A percentile compares a stretch with the other conserved stretches of the same genome.
Evolutionary conservation across 2,113 vertebrate genomes (phyloP).

Genomic region (Chaenogobius annularis): DNA sequence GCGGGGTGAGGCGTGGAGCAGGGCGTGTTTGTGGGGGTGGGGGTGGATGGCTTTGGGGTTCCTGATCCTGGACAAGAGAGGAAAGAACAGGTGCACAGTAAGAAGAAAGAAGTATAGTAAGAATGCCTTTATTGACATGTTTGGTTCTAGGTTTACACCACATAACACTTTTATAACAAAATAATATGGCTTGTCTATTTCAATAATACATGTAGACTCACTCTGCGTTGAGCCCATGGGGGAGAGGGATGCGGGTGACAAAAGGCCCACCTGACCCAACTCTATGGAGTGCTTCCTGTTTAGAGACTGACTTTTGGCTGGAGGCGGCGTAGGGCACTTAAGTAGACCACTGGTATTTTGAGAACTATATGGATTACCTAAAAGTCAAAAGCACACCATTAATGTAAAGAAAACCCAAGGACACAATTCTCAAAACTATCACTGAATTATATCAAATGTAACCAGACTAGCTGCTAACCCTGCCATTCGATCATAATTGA

Average conservation of each 20-base stretch:
- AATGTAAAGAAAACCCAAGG: not conserved
- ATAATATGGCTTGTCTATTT: not conserved
- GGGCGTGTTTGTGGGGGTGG: conserved; percentile 93
- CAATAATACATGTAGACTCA: conserved; percentile 74
- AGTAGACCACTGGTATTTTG: conserved; percentile 90
- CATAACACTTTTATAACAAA: not conserved
- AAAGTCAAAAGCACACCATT: conserved; percentile 45
- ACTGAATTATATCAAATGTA: not conserved
- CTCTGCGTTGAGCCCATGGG: conserved; percentile 94
- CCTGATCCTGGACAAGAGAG: conserved; percentile 86
- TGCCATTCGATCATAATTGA: not conserved
- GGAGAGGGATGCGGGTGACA: conserved; percentile 91
- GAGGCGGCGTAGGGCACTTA: conserved; percentile 94
- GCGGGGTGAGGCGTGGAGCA: conserved; percentile 92
- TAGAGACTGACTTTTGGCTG: conserved; percentile 86
- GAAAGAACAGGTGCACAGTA: not conserved
- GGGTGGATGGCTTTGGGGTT: conserved; percentile 96
- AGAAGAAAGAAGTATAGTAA: too few relatives aligned
- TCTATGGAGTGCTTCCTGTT: conserved; percentile 95
- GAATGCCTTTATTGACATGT: not conserved
- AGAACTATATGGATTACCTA: conserved; percentile 80
- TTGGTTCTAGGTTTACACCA: not conserved
- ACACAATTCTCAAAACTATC: not conserved
- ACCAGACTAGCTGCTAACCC: not conserved
- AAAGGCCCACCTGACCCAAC: conserved; percentile 87